Evolutionary conservation across 2,797 vertebrate species (phyloP), one percentile per base, ranked within the genome.

Genomic region (Anas georgica): DNA sequence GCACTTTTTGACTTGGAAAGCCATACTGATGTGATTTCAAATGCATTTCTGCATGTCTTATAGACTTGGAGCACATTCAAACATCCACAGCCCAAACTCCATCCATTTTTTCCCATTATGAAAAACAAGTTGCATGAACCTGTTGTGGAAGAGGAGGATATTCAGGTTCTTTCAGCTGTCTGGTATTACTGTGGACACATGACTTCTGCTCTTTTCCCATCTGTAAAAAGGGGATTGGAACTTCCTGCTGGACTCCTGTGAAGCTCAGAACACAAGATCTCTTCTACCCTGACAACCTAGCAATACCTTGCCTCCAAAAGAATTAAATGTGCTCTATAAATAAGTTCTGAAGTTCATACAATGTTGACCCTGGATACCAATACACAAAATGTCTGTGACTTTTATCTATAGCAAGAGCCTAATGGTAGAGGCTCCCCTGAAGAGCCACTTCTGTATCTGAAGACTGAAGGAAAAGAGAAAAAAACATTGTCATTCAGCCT

Each of bases 11-110:
- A 41, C 45, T 50, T 75, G 33, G 17, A 83, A 83, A 55, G 21
- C 17, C 58, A 11, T 21, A 35, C 7, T 78, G 17, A 50, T 33
- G n/a, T 23, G 17, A 48, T 69, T 75, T 43, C 59, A 66, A 55
- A 54, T 7, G 10, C 3, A 21, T 14, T 59, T 2, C 5, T 37
- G 1, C 0, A 0, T n/a, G 7, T 41, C 89, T 73, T 66, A 56
- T 16, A 69, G 14, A n/a, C 66, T 31, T 75, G 28, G 45, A 75
- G 12, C 1, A 18, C 7, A 12, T 75, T 81, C 45, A 63, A 48
- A 39, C 11, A 77, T 52, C 1, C 6, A 91, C n/a, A 91, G 70
- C 3, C 3, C 14, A 35, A 73, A 82, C 15, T 73, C 37, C 43
- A 74, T 9, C 0, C 1, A 3, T 4, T 50, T 62, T 79, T 72